phyloP scores from a whole-genome alignment of 2,797 vertebrate genomes.

The Girardinus metallicus region DNA sequence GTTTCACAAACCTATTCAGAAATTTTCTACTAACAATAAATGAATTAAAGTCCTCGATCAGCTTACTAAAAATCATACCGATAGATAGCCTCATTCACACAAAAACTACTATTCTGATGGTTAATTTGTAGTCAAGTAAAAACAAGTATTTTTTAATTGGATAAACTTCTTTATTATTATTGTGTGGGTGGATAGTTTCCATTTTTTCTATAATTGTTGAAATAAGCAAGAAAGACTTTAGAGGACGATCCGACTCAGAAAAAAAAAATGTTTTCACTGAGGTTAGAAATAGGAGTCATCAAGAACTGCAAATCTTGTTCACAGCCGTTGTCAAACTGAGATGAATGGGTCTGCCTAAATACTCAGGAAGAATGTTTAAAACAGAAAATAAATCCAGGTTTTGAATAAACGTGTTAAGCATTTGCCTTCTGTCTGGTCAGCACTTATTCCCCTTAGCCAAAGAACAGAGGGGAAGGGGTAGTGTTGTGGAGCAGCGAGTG shows the following conservation, averaged over 20 bases:
- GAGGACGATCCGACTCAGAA: neutral
- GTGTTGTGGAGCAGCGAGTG: conserved; percentile 20
- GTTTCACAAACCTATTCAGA: neutral
- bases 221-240: neutral
- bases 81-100: neutral
- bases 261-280: neutral
- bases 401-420: conserved; percentile 79
- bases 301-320: conserved; percentile 22
- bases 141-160: neutral
- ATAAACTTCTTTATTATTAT: neutral
- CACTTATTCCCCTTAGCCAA: conserved; percentile 65
- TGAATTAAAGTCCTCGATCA: neutral
- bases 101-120: neutral
- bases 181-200: neutral
- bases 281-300: neutral
- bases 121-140: neutral
- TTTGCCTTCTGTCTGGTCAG: conserved; percentile 74
- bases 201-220: neutral
- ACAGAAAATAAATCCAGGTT: conserved; percentile 69
- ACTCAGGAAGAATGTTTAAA: conserved; percentile 74
- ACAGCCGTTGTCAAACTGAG: conserved; percentile 68
- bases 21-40: neutral
- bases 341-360: conserved; percentile 69
- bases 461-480: conserved; percentile 27
- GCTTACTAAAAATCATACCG: neutral